A percentile compares a stretch with the other conserved stretches of the same genome.
Evolutionary conservation across 2,113 vertebrate genomes (phyloP).

Genomic region (Talpa occidentalis): DNA sequence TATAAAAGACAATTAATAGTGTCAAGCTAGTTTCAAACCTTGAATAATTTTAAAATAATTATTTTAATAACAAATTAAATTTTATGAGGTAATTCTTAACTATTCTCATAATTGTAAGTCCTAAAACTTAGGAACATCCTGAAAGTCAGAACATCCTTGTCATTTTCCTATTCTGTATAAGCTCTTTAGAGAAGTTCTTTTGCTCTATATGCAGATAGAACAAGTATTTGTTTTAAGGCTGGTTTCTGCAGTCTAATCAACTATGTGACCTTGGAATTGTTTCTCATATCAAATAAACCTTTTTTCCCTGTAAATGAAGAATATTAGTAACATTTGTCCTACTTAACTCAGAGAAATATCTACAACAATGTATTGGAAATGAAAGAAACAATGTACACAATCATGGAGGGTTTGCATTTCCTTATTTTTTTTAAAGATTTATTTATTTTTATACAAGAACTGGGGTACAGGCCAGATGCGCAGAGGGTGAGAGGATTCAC

Average conservation of each 20-base stretch:
- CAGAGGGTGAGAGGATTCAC: too few relatives aligned
- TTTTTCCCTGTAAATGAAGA: neutral
- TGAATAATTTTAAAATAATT: neutral
- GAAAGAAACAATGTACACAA: neutral
- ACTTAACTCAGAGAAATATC: neutral
- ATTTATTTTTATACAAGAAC: too few relatives aligned
- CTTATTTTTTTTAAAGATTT: too few relatives aligned
- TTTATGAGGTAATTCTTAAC: neutral
- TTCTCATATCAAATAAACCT: neutral
- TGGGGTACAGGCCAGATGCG: too few relatives aligned
- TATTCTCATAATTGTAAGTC: neutral
- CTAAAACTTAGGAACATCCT: neutral
- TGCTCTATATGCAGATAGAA: neutral
- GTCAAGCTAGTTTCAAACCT: neutral
- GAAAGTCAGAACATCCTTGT: neutral
- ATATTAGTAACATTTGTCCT: neutral
- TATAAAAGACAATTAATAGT: neutral
- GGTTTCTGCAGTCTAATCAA: neutral
- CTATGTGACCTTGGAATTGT: neutral
- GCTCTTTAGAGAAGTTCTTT: neutral
- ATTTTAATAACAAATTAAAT: neutral
- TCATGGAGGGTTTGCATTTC: neutral
- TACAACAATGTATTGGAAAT: neutral
- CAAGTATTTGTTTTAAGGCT: neutral
- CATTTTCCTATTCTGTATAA: neutral